phyloP scores from a whole-genome alignment of 2,888 invertebrate genomes.

The Thymelicus lineola region DNA sequence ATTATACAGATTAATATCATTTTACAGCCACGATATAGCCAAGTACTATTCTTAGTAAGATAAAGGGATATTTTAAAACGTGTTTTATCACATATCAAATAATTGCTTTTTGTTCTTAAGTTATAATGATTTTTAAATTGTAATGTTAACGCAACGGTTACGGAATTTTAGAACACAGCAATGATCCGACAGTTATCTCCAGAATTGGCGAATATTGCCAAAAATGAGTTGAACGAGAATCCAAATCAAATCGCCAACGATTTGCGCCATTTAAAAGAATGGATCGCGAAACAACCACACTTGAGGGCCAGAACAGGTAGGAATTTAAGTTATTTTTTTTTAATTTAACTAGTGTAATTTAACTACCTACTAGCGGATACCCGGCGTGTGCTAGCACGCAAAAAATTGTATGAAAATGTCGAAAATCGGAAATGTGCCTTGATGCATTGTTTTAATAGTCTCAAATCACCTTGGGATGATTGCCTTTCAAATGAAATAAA shows the following conservation, averaged over 20 bases:
- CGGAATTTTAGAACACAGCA: slow-evolving; percentile 30
- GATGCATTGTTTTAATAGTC: no score
- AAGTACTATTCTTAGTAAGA: no score
- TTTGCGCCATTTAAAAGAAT: slow-evolving; percentile 75
- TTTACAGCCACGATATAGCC: not conserved
- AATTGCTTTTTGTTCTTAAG: not conserved
- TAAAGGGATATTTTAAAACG: not conserved
- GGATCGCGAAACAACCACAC: slow-evolving; percentile 83
- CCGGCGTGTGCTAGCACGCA: no score
- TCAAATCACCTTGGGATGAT: no score
- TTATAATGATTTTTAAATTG: no score
- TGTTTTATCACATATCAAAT: no score
- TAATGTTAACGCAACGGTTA: not conserved
- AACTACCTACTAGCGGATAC: no score
- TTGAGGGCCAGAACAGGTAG: slow-evolving; percentile 83
- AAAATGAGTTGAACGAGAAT: slow-evolving; percentile 79
- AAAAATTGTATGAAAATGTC: no score
- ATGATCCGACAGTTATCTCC: slow-evolving; percentile 72
- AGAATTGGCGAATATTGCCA: slow-evolving; percentile 77
- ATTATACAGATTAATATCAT: not conserved
- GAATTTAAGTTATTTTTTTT: not conserved
- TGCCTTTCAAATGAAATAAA: no score
- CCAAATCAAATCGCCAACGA: slow-evolving; percentile 69
- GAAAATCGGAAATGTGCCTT: no score
- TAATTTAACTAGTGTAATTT: no score